phyloP scores from a whole-genome alignment of 2,797 vertebrate species.

The Cygnus olor region DNA sequence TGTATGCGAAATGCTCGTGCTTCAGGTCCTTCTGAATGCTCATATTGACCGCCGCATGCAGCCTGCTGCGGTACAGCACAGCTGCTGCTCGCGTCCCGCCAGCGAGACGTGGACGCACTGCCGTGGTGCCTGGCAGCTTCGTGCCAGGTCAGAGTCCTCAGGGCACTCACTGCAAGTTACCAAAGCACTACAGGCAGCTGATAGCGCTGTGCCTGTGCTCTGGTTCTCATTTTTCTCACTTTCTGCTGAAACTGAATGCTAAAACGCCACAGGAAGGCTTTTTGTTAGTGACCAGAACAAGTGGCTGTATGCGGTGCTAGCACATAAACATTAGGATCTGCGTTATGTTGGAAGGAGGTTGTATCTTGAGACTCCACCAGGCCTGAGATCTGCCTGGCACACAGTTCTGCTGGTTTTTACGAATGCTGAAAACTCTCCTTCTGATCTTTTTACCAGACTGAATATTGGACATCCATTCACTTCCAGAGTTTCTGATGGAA shows the following conservation, averaged over 20 bases:
- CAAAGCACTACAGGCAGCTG: background rate
- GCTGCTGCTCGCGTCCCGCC: accelerated
- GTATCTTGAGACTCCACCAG: background rate
- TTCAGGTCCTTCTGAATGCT: background rate
- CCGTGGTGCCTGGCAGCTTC: background rate
- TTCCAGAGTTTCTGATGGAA: background rate
- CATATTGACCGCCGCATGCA: accelerated
- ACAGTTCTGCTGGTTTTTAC: accelerated
- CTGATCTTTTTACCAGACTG: background rate
- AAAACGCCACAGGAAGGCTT: background rate
- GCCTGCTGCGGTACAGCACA: background rate
- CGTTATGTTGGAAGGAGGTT: accelerated
- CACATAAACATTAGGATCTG: accelerated
- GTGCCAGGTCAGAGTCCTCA: accelerated
- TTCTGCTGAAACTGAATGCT: background rate
- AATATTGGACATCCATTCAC: background rate
- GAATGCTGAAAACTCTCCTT: background rate
- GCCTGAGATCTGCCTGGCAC: accelerated
- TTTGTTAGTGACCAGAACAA: accelerated
- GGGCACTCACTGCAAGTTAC: background rate
- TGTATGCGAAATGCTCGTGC: background rate
- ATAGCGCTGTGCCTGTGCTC: background rate
- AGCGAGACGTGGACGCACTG: background rate
- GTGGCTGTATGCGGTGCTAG: accelerated
- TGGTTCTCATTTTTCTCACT: background rate